Percentiles rank a stretch among this genome's conserved stretches.
Evolutionary conservation across 2,888 invertebrate genomes (phyloP).

Genomic region (Bembecia ichneumoniformis): DNA sequence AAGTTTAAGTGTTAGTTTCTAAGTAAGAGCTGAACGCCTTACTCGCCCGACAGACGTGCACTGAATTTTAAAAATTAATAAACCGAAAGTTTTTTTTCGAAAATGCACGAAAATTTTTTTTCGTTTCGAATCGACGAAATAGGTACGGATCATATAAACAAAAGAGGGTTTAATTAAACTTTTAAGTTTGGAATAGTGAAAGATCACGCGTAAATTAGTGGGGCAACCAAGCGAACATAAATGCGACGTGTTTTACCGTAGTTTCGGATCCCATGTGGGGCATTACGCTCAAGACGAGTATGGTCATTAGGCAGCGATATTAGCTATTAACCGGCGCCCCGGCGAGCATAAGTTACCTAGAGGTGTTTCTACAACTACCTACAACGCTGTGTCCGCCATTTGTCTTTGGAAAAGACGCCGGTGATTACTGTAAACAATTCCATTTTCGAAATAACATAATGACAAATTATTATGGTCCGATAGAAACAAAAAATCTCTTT

Average conservation of each 20-base stretch:
- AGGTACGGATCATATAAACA: too few relatives aligned
- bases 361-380: slow-evolving; percentile 19
- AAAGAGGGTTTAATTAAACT: too few relatives aligned
- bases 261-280: slow-evolving; percentile 49
- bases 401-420: slow-evolving; percentile 5
- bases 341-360: slow-evolving; percentile 46
- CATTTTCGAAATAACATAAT: too few relatives aligned
- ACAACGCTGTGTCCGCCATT: slow-evolving; percentile 1
- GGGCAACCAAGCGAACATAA: slow-evolving; percentile 24
- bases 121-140: too few relatives aligned
- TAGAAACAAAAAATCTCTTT: too few relatives aligned
- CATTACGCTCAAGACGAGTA: slow-evolving; percentile 63
- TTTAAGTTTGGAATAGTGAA: slow-evolving; percentile 10
- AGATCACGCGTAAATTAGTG: slow-evolving; percentile 33
- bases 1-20: too few relatives aligned
- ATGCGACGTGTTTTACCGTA: slow-evolving; percentile 27
- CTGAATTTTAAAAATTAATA: too few relatives aligned
- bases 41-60: too few relatives aligned
- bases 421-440: slow-evolving; percentile 1
- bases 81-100: too few relatives aligned
- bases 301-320: slow-evolving; percentile 71
- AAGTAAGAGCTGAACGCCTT: too few relatives aligned
- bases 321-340: slow-evolving; percentile 63
- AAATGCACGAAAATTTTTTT: too few relatives aligned
- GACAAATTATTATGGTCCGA: too few relatives aligned